Evolutionary conservation across 2,113 vertebrate genomes (phyloP).

Genomic region (Arothron firmamentum): DNA sequence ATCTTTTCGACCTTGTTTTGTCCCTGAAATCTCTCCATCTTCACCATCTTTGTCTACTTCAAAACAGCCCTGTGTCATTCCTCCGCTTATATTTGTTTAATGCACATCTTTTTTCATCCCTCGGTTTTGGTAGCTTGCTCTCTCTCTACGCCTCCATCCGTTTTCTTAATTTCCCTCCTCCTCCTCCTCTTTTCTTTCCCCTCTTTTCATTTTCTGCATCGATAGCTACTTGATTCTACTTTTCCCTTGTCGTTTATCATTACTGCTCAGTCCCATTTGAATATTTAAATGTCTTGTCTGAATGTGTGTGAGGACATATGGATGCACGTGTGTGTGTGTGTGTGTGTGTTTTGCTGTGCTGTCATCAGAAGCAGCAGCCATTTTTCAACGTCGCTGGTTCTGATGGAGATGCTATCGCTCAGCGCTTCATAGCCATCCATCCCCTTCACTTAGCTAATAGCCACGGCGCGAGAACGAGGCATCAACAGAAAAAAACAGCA

Average conservation of each 20-base stretch:
- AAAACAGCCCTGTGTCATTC: constrained; percentile 9
- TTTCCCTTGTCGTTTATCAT: constrained; percentile 80
- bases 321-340: background rate
- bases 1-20: background rate
- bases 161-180: constrained; percentile 44
- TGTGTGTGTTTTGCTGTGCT: constrained; percentile 63
- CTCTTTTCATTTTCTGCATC: constrained; percentile 81
- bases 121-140: constrained; percentile 25
- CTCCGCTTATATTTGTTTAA: constrained; percentile 7
- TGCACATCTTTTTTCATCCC: constrained; percentile 1
- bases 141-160: constrained; percentile 25
- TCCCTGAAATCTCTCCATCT: background rate
- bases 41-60: constrained; percentile 13
- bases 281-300: constrained; percentile 76
- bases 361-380: constrained; percentile 70
- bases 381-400: constrained; percentile 75
- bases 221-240: constrained; percentile 79
- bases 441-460: constrained; percentile 80
- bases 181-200: constrained; percentile 43
- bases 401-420: constrained; percentile 76
- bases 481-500: constrained; percentile 45
- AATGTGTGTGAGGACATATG: constrained; percentile 7
- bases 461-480: constrained; percentile 46
- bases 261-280: constrained; percentile 72
- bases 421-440: constrained; percentile 72